phyloP scores from a whole-genome alignment of 30 jellyfish, hydroid and myxozoan genomes.

The Pelagia noctiluca region DNA sequence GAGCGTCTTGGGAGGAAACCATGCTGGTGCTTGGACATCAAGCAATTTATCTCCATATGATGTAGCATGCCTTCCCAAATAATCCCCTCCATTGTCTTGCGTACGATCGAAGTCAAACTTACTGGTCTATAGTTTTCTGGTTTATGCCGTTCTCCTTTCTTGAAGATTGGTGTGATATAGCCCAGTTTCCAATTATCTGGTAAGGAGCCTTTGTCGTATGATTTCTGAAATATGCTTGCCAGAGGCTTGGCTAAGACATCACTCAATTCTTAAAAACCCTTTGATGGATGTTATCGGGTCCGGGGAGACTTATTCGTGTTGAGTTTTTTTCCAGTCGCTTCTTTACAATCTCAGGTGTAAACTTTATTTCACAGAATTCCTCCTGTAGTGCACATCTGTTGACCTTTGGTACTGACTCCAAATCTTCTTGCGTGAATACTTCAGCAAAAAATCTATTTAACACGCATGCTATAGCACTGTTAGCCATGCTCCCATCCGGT shows the following conservation, averaged over 20 bases:
- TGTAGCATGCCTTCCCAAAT: not conserved
- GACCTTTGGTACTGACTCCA: not conserved
- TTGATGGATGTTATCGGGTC: not conserved
- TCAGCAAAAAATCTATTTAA: no score
- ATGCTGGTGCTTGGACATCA: not conserved
- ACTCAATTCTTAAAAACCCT: not conserved
- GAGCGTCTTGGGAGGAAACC: conserved; percentile 20
- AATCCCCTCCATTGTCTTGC: conserved; percentile 3
- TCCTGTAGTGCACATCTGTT: not conserved
- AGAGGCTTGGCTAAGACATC: not conserved
- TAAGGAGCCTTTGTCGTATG: not conserved
- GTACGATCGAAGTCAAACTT: conserved; percentile 12
- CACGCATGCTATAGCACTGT: no score
- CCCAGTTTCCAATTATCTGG: conserved; percentile 1
- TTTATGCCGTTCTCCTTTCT: not conserved
- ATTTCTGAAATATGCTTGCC: not conserved
- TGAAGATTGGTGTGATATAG: not conserved
- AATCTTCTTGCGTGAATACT: not conserved
- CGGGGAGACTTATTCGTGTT: not conserved
- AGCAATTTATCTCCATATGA: not conserved
- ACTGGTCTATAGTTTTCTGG: conserved; percentile 15
- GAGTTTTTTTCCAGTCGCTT: no score
- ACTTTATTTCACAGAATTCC: no score
- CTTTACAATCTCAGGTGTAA: not conserved
- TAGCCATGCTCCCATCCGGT: no score